phyloP scores from a whole-genome alignment of 2,888 invertebrate species.

The Epistrophella euchroma region DNA sequence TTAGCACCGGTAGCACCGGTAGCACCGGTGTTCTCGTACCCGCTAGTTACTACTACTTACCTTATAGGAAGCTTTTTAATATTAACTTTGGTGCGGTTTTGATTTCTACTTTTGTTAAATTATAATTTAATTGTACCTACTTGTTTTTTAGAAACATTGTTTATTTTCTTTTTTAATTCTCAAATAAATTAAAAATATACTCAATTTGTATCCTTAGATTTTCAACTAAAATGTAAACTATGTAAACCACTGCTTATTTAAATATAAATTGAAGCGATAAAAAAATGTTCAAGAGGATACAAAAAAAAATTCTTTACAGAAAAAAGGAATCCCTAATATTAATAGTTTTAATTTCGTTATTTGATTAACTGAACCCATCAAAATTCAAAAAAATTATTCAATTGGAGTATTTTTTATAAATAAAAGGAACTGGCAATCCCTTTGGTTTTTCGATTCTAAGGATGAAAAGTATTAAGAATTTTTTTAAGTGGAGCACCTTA shows the following conservation, averaged over 20 bases:
- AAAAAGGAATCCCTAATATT: background rate
- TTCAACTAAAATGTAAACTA: background rate
- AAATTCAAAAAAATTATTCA: background rate
- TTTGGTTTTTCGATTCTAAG: background rate
- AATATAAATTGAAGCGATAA: background rate
- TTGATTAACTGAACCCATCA: background rate
- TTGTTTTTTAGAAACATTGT: background rate
- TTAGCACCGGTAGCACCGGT: too few relatives aligned
- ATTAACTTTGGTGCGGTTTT: background rate
- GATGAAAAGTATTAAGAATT: background rate
- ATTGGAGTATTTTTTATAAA: background rate
- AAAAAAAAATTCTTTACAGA: background rate
- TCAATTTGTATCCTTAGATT: background rate
- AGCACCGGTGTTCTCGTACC: too few relatives aligned
- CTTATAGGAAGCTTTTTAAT: background rate
- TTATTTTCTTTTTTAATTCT: background rate
- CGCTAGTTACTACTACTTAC: too few relatives aligned
- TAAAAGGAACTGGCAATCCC: background rate
- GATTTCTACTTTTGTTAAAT: background rate
- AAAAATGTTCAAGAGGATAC: too few relatives aligned
- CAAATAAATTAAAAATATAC: background rate
- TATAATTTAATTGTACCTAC: background rate
- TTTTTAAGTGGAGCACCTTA: constrained; percentile 1
- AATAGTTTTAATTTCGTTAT: constrained; percentile 2
- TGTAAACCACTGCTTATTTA: background rate